phyloP scores from a whole-genome alignment of 1,140 invertebrate genomes.

The Agrypnia vestita region DNA sequence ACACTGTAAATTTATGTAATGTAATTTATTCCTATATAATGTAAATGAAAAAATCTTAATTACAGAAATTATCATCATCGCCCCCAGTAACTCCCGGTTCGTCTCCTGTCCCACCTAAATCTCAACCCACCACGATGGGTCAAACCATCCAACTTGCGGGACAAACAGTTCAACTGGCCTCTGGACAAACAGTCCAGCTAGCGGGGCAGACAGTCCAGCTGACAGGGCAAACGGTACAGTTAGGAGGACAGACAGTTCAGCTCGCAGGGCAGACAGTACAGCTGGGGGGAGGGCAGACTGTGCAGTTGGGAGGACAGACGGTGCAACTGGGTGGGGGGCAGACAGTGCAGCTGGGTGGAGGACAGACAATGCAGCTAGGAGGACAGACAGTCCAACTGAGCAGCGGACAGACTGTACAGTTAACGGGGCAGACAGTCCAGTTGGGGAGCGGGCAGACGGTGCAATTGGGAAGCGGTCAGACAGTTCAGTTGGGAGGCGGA shows the following conservation, averaged over 20 bases:
- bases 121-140: conserved; percentile 26
- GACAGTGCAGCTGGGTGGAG: conserved; percentile 60
- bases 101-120: conserved; percentile 36
- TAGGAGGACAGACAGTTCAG: conserved; percentile 54
- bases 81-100: conserved; percentile 41
- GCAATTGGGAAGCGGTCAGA: conserved; percentile 54
- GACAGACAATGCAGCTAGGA: conserved; percentile 67
- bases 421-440: conserved; percentile 54
- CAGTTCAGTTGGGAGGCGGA: conserved; percentile 52
- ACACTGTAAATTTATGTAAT: too few species aligned
- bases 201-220: conserved; percentile 55
- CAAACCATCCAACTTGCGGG: conserved; percentile 54
- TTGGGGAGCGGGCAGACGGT: conserved; percentile 55
- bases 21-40: too few species aligned
- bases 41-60: not conserved
- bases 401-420: conserved; percentile 56
- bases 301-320: conserved; percentile 71
- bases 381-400: conserved; percentile 71
- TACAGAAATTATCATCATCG: conserved; percentile 55
- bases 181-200: conserved; percentile 57
- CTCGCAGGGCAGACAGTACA: conserved; percentile 64
- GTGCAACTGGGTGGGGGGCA: conserved; percentile 66
- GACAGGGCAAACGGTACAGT: conserved; percentile 55
- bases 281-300: conserved; percentile 73
- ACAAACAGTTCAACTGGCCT: conserved; percentile 55